Evolutionary conservation across 2,888 invertebrate genomes (phyloP).

Genomic region (Habrosyne pyritoides): DNA sequence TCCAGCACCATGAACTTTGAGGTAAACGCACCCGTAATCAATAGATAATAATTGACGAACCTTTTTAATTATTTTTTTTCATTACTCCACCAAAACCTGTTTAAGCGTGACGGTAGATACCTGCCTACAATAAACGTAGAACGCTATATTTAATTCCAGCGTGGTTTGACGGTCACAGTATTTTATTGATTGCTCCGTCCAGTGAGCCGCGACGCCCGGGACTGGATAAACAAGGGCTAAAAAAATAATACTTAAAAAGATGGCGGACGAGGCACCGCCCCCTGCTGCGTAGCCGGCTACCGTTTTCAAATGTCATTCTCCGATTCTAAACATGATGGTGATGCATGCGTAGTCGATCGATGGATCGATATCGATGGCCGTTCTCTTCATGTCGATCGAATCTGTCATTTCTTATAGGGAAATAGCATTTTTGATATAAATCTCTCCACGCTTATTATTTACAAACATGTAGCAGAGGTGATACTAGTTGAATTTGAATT

Average conservation of each 20-base stretch:
- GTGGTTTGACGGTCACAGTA: constrained; percentile 72
- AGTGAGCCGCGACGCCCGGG: constrained; percentile 71
- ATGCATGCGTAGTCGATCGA: constrained; percentile 15
- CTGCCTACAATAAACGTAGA: constrained; percentile 43
- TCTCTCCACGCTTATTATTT: no score
- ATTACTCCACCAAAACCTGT: constrained; percentile 45
- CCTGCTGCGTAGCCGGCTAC: constrained; percentile 74
- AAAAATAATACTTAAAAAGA: constrained; percentile 75
- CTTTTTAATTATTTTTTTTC: constrained; percentile 41
- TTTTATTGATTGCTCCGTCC: constrained; percentile 79
- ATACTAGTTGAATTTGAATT: no score
- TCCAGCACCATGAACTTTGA: constrained; percentile 18
- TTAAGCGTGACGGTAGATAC: constrained; percentile 47
- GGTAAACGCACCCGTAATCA: constrained; percentile 29
- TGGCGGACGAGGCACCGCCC: constrained; percentile 75
- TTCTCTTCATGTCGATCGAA: constrained; percentile 24
- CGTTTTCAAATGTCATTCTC: constrained; percentile 79
- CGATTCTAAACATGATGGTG: constrained; percentile 39
- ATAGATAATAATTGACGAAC: constrained; percentile 25
- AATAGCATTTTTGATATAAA: neutral
- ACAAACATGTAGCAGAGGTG: no score
- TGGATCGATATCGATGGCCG: constrained; percentile 42
- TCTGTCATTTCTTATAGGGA: constrained; percentile 24
- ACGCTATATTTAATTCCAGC: constrained; percentile 71
- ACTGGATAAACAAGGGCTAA: constrained; percentile 79